Base-by-base conservation (phyloP, 2,113 vertebrate species). In the Brachypteracias leptosomus region DNA sequence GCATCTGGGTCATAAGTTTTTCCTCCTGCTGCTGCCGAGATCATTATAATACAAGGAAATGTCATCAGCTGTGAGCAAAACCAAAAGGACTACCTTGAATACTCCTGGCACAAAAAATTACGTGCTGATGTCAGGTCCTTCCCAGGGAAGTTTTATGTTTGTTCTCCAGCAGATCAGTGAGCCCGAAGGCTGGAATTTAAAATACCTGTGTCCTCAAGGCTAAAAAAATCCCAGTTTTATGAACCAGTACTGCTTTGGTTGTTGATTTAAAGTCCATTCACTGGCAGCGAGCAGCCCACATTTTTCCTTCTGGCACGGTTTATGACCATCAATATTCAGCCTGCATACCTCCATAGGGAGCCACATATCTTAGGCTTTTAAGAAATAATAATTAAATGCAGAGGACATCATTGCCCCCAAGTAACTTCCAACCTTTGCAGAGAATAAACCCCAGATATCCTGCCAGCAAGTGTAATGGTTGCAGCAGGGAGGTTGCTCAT, bases 201-300 rank as follows among this genome's bases (percentile, higher is more conserved):
- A 94, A 92, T 79, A 80, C 90, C 86, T 93, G 90, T 94, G 92
- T 97, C 92, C 85, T 96, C 95, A 81, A 96, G 96, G 95, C 95
- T 94, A 88, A 97, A 97, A 96, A 88, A 89, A 68, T 66, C 85
- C 95, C 36, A 13, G 78, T 88, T 97, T 97, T 97, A 97, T 96
- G 95, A 95, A 95, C 93, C 85, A 31, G 73, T 67, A 63, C 86
- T 70, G 95, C 95, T 95, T 72, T 19, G 1, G 86, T n/a, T 95
- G 95, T 94, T 97, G 96, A 97, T 97, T 97, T 97, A 96, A 97
- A 97, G 93, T 79, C 94, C 93, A 84, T 89, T 94, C 25, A 36
- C 83, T 40, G 70, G 94, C 83, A 97, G 93, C 11, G 1, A 92
- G 88, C 93, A 82, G 94, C 89, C 20, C 94, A 67, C 92, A 79